Percentiles rank a stretch among this genome's conserved stretches.
Evolutionary conservation across 2,797 vertebrate species (phyloP).

Genomic region (Fundulus diaphanus): DNA sequence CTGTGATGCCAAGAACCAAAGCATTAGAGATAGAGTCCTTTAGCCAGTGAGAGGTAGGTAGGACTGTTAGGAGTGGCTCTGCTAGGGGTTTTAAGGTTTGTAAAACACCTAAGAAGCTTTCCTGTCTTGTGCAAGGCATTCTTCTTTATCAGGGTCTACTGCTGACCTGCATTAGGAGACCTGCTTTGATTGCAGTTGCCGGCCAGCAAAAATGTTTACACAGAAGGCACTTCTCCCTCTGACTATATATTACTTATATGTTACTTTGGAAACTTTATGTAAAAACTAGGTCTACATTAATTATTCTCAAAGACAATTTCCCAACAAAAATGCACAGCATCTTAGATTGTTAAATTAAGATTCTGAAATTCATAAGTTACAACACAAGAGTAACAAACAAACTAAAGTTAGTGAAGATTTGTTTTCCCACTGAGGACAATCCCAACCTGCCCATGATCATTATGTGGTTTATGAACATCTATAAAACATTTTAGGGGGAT

Average conservation of each 20-base stretch:
- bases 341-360: no score
- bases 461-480: neutral
- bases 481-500: neutral
- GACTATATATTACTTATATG: no score
- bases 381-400: neutral
- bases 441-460: constrained; percentile 1
- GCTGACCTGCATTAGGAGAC: neutral
- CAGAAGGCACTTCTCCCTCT: neutral
- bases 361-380: neutral
- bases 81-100: neutral
- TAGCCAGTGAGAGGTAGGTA: neutral
- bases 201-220: neutral
- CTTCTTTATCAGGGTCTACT: neutral
- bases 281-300: neutral
- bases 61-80: neutral
- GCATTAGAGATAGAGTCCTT: neutral
- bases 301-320: neutral
- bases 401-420: neutral
- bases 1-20: neutral
- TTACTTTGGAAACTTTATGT: neutral
- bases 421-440: neutral
- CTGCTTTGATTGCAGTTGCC: neutral
- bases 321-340: neutral
- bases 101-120: neutral
- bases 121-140: neutral